These are phyloP conservation scores for Zhuqinia jingwanae DNA, from an alignment of 2,888 invertebrate species.

Conservation along the genomic window DNA sequence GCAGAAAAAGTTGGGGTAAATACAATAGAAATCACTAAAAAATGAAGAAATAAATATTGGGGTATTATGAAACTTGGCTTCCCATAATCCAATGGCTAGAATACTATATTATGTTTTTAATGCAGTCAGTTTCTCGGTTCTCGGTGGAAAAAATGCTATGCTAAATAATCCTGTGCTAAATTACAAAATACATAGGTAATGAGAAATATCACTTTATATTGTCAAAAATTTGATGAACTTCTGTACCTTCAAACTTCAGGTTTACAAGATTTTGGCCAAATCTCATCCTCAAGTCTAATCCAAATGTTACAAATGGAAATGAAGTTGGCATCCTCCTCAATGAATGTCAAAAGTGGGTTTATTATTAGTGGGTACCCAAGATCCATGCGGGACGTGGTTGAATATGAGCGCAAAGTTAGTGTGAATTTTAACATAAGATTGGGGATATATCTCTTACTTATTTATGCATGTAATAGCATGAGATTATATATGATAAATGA, in stretches of 20 bases:
- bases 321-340: constrained; percentile 93
- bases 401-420: constrained; percentile 93
- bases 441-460: too few species aligned
- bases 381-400: constrained; percentile 94
- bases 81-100: too few species aligned
- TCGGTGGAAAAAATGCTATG: not conserved
- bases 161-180: not conserved
- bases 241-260: constrained; percentile 60
- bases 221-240: too few species aligned
- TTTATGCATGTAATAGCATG: too few species aligned
- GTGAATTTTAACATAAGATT: too few species aligned
- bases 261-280: constrained; percentile 90
- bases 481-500: not conserved
- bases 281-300: constrained; percentile 92
- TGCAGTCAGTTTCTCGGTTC: too few species aligned
- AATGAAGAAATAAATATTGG: not conserved
- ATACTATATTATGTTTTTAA: not conserved
- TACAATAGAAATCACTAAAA: not conserved
- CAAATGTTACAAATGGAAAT: constrained; percentile 95
- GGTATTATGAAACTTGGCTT: constrained; percentile 18
- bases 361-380: constrained; percentile 94
- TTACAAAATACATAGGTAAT: not conserved
- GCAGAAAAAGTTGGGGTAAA: not conserved
- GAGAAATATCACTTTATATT: too few species aligned
- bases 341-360: constrained; percentile 85